Evolutionary conservation across 1,140 invertebrate genomes (phyloP).

Genomic region (Papilio machaon): DNA sequence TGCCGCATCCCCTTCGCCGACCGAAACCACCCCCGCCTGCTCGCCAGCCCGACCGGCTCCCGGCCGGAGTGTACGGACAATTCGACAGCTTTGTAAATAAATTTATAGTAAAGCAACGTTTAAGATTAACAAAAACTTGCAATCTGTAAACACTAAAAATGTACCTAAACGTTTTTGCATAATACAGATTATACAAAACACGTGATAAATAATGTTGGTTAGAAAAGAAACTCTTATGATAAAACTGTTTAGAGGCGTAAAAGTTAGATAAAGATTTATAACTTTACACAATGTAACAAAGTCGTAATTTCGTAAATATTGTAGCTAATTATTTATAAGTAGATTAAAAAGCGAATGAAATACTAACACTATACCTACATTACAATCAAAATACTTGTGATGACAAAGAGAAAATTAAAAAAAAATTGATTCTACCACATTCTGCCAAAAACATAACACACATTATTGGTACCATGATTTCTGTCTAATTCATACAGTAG

Average conservation of each 20-base stretch:
- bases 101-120: conserved; percentile 6
- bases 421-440: too few species aligned
- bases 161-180: background rate
- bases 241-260: background rate
- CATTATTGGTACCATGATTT: too few species aligned
- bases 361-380: too few species aligned
- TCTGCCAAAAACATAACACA: too few species aligned
- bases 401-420: too few species aligned
- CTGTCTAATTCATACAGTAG: background rate
- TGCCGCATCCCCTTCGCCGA: conserved; percentile 30
- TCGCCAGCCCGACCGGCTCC: background rate
- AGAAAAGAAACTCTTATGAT: background rate
- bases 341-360: too few species aligned
- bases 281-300: background rate
- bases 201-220: background rate
- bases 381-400: too few species aligned
- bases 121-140: background rate
- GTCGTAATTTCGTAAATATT: background rate
- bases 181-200: background rate
- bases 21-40: conserved; percentile 28
- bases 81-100: conserved; percentile 49
- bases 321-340: background rate
- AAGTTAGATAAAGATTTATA: too few species aligned
- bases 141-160: background rate
- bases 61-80: conserved; percentile 35